Evolutionary conservation across 1,140 invertebrate species (phyloP), one percentile per base, ranked within the genome.

Genomic region (Drosophila truncata): DNA sequence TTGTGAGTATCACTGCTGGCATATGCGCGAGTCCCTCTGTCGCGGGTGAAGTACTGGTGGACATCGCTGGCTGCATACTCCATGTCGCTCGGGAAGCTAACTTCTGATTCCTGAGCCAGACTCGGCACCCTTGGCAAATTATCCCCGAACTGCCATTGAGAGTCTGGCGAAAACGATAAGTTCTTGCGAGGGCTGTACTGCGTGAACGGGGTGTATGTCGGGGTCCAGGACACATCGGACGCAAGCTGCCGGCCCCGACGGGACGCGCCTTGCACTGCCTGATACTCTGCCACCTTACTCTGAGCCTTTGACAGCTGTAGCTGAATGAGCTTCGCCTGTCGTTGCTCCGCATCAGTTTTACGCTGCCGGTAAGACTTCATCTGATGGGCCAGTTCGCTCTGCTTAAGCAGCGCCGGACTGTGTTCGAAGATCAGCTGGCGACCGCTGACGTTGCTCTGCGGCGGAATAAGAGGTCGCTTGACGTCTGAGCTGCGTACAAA

Each of bases 401-500:
- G 91, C 66, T 92, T 86, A 8, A 92, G 58, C 64, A 92, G 31
- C 7, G 91, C 72, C 10, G 88, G 88, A 31, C 85, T 87, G 39
- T 92, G 91, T 55, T 78, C 64, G 13, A 85, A 83, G 33, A 31
- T 54, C 13, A 91, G 47, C 33, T 91, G 85, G 3, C 77, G 76
- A 18, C 74, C 82, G 3, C 29, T 73, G 50, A 33, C 42, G 37
- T 55, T 66, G 42, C 50, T 58, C 18, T 25, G 66, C 7, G 66
- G 18, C 20, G 52, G 65, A 1, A 35, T 39, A 9, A 59, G 50
- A 1, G 78, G 73, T 3, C 71, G 62, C 50, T 82, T 76, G 0
- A 92, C 83, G 59, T 92, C 83, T 4, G 81, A 55, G 95, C 95
- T 62, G 49, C 84, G 78, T 27, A 92, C 91, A 57, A 92, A 92